Evolutionary conservation across 2,113 vertebrate genomes (phyloP).

Genomic region (Eptatretus burgeri): DNA sequence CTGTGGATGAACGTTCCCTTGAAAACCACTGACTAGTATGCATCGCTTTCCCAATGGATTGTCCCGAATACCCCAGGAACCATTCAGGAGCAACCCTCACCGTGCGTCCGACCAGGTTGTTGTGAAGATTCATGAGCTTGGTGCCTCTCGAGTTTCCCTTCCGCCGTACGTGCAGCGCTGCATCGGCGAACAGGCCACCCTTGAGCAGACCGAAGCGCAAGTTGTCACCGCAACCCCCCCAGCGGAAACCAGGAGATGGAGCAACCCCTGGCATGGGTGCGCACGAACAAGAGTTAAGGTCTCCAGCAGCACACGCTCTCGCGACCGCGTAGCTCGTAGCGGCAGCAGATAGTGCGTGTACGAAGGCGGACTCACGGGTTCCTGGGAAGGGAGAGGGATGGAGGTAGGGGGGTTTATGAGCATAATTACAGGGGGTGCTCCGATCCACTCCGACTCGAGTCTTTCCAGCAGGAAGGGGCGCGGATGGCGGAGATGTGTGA

Average conservation of each 20-base stretch:
- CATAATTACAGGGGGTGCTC: background rate
- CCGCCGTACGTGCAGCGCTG: constrained; percentile 58
- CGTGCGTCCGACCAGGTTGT: constrained; percentile 97
- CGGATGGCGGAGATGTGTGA: no score
- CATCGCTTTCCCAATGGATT: no score
- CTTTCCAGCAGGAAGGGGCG: fast-evolving
- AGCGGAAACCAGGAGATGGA: constrained; percentile 75
- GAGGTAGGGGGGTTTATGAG: background rate
- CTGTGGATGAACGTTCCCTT: no score
- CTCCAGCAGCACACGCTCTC: constrained; percentile 63
- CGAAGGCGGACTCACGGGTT: constrained; percentile 72
- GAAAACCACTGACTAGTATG: no score
- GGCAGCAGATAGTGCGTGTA: constrained; percentile 72
- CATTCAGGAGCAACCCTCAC: constrained; percentile 17
- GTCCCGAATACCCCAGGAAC: no score
- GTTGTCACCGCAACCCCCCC: constrained; percentile 96
- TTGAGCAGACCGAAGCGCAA: constrained; percentile 74
- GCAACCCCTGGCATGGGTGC: constrained; percentile 63
- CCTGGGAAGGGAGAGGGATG: constrained; percentile 21
- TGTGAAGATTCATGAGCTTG: constrained; percentile 99
- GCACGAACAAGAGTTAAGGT: constrained; percentile 63
- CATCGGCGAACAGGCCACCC: constrained; percentile 94
- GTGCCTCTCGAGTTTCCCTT: constrained; percentile 60
- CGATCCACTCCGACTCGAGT: constrained; percentile 7
- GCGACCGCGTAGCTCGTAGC: constrained; percentile 88